Percentiles rank a stretch among this genome's conserved stretches.
phyloP scores from a whole-genome alignment of 2,888 invertebrate genomes.

The Hemistola chrysoprasaria region DNA sequence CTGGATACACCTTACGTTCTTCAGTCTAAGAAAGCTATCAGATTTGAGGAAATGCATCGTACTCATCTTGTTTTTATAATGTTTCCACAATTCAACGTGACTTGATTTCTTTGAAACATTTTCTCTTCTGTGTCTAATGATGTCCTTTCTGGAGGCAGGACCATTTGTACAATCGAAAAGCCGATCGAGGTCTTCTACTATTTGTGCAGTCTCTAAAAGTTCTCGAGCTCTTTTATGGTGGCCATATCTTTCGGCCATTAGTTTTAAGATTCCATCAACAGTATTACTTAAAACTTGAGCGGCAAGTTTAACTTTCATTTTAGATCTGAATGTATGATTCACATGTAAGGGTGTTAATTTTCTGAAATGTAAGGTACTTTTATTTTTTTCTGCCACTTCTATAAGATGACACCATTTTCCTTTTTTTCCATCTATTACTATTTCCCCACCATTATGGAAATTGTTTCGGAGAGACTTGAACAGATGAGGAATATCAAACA shows the following conservation, averaged over 20 bases:
- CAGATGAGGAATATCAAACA: slow-evolving; percentile 19
- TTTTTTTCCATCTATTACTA: slow-evolving; percentile 9
- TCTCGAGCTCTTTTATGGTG: too few relatives aligned
- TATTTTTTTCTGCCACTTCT: slow-evolving; percentile 18
- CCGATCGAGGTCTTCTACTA: too few relatives aligned
- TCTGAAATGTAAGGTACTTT: slow-evolving; percentile 9
- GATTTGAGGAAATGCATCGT: too few relatives aligned
- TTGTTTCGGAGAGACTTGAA: slow-evolving; percentile 13
- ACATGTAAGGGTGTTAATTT: slow-evolving; percentile 20
- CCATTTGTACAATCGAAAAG: too few relatives aligned
- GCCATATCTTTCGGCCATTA: background rate
- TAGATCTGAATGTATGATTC: background rate
- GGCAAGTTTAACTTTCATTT: slow-evolving; percentile 8
- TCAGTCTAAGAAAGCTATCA: too few relatives aligned
- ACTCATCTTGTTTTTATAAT: too few relatives aligned
- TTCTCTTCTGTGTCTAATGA: too few relatives aligned
- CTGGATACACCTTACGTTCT: too few relatives aligned
- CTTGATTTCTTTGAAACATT: too few relatives aligned
- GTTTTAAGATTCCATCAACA: slow-evolving; percentile 4
- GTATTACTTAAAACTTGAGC: slow-evolving; percentile 7
- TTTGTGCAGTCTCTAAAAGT: too few relatives aligned
- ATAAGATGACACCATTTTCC: slow-evolving; percentile 21
- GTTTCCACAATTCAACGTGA: too few relatives aligned
- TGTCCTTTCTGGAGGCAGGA: too few relatives aligned
- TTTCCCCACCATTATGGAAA: slow-evolving; percentile 11